phyloP scores from a whole-genome alignment of 2,888 invertebrate genomes.

The Gisinianus flammeolus region DNA sequence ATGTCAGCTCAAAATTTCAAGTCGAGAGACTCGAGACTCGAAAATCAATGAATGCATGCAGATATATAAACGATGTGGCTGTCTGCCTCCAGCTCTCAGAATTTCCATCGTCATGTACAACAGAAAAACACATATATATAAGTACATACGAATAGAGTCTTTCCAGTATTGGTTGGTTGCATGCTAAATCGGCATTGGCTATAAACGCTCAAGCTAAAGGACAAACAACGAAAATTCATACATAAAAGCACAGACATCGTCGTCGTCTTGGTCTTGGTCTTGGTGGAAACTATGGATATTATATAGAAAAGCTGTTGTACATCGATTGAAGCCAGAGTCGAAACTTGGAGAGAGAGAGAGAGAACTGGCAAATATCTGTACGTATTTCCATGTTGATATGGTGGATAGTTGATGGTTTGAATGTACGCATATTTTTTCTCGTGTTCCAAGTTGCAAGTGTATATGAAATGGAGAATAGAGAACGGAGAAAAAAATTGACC shows the following conservation, averaged over 20 bases:
- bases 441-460: background rate
- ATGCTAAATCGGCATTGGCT: slow-evolving; percentile 33
- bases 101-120: too few species aligned
- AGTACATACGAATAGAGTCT: background rate
- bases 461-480: background rate
- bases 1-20: slow-evolving; percentile 29
- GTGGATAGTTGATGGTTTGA: too few species aligned
- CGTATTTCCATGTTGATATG: background rate
- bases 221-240: slow-evolving; percentile 25
- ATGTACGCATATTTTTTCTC: too few species aligned
- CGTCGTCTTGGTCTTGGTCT: too few species aligned
- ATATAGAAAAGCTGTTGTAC: background rate
- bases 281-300: too few species aligned
- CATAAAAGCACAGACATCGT: too few species aligned
- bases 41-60: slow-evolving; percentile 21
- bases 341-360: background rate
- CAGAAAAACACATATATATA: background rate
- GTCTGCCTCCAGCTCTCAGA: too few species aligned
- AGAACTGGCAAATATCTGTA: background rate
- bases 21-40: background rate
- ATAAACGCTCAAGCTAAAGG: slow-evolving; percentile 3
- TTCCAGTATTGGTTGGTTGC: slow-evolving; percentile 21
- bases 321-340: background rate
- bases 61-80: too few species aligned
- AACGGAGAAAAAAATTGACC: background rate